Evolutionary conservation across 1,140 invertebrate species (phyloP).

Genomic region (Drosophila obscura): DNA sequence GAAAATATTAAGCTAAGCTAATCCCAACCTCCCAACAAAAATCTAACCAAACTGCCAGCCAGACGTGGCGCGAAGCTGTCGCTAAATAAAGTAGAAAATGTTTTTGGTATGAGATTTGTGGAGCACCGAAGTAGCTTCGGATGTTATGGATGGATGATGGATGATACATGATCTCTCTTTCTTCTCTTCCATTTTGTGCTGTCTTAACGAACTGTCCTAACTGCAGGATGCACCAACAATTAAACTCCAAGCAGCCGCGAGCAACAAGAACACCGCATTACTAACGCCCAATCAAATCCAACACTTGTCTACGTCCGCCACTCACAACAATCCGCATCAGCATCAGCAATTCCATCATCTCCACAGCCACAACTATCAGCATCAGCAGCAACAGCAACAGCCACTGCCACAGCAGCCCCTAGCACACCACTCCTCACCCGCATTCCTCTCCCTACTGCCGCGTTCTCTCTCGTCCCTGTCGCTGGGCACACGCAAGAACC

Average conservation of each 20-base stretch:
- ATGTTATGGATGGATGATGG: constrained; percentile 1
- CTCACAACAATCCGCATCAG: constrained; percentile 49
- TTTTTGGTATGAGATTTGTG: constrained; percentile 8
- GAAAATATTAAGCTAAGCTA: too few species aligned
- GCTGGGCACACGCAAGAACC: constrained; percentile 80
- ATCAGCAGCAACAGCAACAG: constrained; percentile 41
- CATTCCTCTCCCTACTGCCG: constrained; percentile 85
- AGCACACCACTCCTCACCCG: constrained; percentile 72
- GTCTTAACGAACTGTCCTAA: constrained; percentile 43
- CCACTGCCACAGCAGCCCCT: constrained; percentile 61
- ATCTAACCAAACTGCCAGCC: too few species aligned
- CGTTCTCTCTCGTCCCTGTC: constrained; percentile 85
- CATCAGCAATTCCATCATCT: constrained; percentile 66
- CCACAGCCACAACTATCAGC: constrained; percentile 55
- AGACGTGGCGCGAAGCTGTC: too few species aligned
- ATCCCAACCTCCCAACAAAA: too few species aligned
- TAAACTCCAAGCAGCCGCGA: constrained; percentile 67
- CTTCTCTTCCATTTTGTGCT: constrained; percentile 44
- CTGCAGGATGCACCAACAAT: constrained; percentile 73
- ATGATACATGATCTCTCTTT: constrained; percentile 46
- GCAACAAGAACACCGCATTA: constrained; percentile 73
- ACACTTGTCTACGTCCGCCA: constrained; percentile 74
- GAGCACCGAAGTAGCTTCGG: background rate
- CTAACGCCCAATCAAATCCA: constrained; percentile 81
- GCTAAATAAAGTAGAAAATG: too few species aligned